Evolutionary conservation across 2,113 vertebrate genomes (phyloP).

Genomic region (Myotis davidii): DNA sequence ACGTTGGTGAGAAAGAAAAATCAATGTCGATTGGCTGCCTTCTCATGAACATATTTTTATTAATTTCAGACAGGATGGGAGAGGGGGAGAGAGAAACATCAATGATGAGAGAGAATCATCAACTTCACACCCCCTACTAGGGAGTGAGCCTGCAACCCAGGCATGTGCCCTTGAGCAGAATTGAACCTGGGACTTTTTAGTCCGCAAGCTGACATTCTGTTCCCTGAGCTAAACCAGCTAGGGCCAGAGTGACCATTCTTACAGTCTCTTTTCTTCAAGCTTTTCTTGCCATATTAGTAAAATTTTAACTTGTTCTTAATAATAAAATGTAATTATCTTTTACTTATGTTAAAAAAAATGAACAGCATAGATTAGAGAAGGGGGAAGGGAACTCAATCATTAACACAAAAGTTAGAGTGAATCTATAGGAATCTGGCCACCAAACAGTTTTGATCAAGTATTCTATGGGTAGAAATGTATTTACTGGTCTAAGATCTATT

Average conservation of each 20-base stretch:
- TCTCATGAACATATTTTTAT: too few relatives aligned
- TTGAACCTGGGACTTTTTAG: too few relatives aligned
- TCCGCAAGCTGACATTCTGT: too few relatives aligned
- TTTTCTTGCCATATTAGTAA: not conserved
- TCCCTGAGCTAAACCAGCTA: too few relatives aligned
- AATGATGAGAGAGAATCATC: too few relatives aligned
- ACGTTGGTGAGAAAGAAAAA: too few relatives aligned
- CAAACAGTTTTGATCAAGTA: not conserved
- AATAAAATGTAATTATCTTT: conserved; percentile 22
- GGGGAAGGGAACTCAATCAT: not conserved
- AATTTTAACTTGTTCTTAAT: conserved; percentile 31
- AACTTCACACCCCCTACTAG: too few relatives aligned
- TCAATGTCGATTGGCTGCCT: too few relatives aligned
- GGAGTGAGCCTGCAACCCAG: too few relatives aligned
- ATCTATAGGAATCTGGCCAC: not conserved
- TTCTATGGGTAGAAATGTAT: not conserved
- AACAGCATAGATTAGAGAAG: not conserved
- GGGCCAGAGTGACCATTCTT: not conserved
- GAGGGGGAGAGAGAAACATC: too few relatives aligned
- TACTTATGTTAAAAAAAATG: not conserved
- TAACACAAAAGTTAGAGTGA: not conserved
- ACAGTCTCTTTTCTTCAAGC: conserved; percentile 4
- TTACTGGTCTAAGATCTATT: not conserved
- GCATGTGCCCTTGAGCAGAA: too few relatives aligned
- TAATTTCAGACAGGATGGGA: too few relatives aligned